These are phyloP conservation scores for Oryzias curvinotus DNA, from an alignment of 2,113 vertebrate genomes.

Conservation along the genomic window DNA sequence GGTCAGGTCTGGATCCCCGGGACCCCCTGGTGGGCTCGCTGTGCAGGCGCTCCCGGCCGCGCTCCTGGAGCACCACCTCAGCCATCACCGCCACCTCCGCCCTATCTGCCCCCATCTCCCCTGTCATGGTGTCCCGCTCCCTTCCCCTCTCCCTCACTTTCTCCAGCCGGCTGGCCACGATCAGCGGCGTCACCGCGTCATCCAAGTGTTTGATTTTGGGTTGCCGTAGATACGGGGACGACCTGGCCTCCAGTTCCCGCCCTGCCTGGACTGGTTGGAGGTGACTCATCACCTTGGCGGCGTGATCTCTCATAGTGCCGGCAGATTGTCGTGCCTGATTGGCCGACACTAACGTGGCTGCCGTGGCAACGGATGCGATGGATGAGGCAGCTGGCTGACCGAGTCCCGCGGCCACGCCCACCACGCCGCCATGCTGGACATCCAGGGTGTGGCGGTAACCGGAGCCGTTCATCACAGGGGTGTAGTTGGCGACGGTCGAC, in stretches of 20 bases:
- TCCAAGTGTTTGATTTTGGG: constrained; percentile 82
- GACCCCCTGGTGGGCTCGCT: constrained; percentile 65
- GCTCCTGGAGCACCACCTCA: constrained; percentile 76
- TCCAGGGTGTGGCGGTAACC: constrained; percentile 61
- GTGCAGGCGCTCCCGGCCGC: constrained; percentile 63
- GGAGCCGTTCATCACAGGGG: constrained; percentile 74
- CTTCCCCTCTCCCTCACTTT: constrained; percentile 58
- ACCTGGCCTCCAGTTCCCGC: constrained; percentile 59
- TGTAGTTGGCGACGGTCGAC: constrained; percentile 70
- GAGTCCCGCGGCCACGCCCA: constrained; percentile 65
- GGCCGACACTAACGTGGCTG: constrained; percentile 67
- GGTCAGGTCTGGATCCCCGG: constrained; percentile 63
- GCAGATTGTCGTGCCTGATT: constrained; percentile 58
- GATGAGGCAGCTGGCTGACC: constrained; percentile 62
- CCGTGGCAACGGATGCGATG: constrained; percentile 62
- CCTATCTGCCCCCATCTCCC: constrained; percentile 50
- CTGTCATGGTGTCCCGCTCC: constrained; percentile 57
- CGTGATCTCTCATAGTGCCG: constrained; percentile 34
- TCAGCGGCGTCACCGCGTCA: constrained; percentile 71
- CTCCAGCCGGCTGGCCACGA: constrained; percentile 64
- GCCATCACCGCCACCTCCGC: constrained; percentile 76
- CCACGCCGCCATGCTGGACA: constrained; percentile 40
- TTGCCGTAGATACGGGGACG: constrained; percentile 79
- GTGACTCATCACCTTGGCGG: constrained; percentile 34
- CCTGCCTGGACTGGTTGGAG: constrained; percentile 37